phyloP scores from a whole-genome alignment of 2,113 vertebrate species.

The Rissa tridactyla region DNA sequence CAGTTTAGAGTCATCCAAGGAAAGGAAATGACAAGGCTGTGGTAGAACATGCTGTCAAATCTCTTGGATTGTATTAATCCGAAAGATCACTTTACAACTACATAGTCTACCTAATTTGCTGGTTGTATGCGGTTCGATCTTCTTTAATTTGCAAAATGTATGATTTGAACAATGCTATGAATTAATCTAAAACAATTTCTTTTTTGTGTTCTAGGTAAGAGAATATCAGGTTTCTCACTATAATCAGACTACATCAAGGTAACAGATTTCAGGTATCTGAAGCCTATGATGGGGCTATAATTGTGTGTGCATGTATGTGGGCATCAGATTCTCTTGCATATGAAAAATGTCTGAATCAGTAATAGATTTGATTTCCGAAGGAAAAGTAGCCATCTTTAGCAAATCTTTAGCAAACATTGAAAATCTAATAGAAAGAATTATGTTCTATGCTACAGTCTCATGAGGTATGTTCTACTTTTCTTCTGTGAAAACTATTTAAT shows the following conservation, averaged over 20 bases:
- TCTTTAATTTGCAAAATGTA: background rate
- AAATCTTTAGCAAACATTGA: background rate
- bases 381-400: background rate
- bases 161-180: background rate
- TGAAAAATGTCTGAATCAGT: background rate
- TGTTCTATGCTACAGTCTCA: background rate
- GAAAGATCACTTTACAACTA: background rate
- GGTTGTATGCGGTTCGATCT: background rate
- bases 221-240: conserved; percentile 57
- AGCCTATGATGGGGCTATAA: background rate
- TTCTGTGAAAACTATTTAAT: background rate
- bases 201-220: conserved; percentile 77
- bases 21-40: background rate
- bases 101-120: background rate
- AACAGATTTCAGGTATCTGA: conserved; percentile 35
- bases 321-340: background rate
- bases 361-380: background rate
- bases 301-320: background rate
- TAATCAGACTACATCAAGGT: conserved; percentile 72
- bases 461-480: background rate
- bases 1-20: background rate
- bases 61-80: background rate
- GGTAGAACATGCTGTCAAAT: background rate
- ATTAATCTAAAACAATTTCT: conserved; percentile 9
- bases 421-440: background rate